Evolutionary conservation across 2,888 invertebrate species (phyloP), one percentile per base, ranked within the genome.

Genomic region (Agrochola lota): DNA sequence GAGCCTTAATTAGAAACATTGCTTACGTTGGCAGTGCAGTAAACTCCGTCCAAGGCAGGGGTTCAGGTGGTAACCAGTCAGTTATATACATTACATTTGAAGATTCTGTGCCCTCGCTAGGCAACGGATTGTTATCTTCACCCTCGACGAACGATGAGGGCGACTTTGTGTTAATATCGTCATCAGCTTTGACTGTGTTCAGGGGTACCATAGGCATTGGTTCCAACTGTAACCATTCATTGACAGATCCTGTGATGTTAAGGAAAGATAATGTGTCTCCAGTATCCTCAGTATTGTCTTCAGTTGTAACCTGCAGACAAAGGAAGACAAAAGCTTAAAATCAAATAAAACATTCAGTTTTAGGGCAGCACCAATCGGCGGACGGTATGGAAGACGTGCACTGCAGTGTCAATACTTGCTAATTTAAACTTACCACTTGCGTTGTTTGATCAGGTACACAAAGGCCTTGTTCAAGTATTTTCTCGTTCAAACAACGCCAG

Each of bases 401-500:
- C 49, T 59, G 20, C 9, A 11, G 68, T 60, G 35, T 70, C 1
- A 59, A 64, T 20, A 35, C 15, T 68, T 57, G n/a, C 1, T 35
- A 66, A 30, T 66, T 35, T 11, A 49, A 74, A 85, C 85, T 88
- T 85, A 95, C 95, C 91, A 91, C 87, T 71, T 91, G 88, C 17
- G 91, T 85, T 81, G 91, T 86, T 81, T 93, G 94, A 78, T 95
- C 95, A 0, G 96, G 96, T 69, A 97, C 91, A 4, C 97, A 98
- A 52, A 98, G 93, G 0, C 98, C 98, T 81, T 97, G 95, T 12
- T 97, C 97, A 2, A 98, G 95, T 30, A 99, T 96, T 81, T 95
- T 95, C 67, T 97, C 96, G 90, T 98, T 98, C 2, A 99, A 95
- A 68, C 97, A 98, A 40, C 97, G 96, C 94, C 97, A 98, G 82